Evolutionary conservation across 1,140 invertebrate species (phyloP), one percentile per base, ranked within the genome.

Genomic region (Patella vulgata): DNA sequence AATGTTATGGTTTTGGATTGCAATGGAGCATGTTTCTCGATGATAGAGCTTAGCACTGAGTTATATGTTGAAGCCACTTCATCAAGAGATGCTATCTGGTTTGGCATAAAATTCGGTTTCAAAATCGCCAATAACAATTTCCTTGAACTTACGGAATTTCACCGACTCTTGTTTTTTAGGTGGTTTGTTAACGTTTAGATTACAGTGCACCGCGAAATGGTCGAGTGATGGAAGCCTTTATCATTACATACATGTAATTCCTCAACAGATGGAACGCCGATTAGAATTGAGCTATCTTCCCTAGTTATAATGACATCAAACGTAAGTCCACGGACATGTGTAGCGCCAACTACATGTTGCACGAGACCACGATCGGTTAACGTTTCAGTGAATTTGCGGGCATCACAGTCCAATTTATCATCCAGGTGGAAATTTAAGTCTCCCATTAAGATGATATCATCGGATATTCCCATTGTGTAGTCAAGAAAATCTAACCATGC

Each of bases 291-390:
- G 14, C 51, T 47, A 12, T 39, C 46, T 3, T 65, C 47, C 42
- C 51, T 59, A 23, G 56, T 59, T 28, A 65, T 65, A 11, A 59
- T 30, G 6, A 59, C 48, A 27, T 59, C 63, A 6, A 65, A 36
- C 1, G 51, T 59, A 21, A 59, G 63, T 12, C 63, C 63, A 14
- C 39, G 14, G 28, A 51, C 36, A n/a, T 59, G 56, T n/a, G 63
- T 65, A 2, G 50, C 23, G 2, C 43, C 42, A 0, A 8, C 19
- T 1, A 59, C 50, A 55, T 65, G 63, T 27, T 65, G 63, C 6
- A 39, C 30, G 4, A 65, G 17, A 2, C 63, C 63, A 44, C 23
- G 51, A 3, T 53, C 3, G 8, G 36, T n/a, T 8, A 58, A 40
- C 46, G 27, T 25, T 36, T 33, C 44, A 9, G 5, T 44, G 27